phyloP scores from a whole-genome alignment of 2,888 invertebrate genomes.

The Andrena dorsata region DNA sequence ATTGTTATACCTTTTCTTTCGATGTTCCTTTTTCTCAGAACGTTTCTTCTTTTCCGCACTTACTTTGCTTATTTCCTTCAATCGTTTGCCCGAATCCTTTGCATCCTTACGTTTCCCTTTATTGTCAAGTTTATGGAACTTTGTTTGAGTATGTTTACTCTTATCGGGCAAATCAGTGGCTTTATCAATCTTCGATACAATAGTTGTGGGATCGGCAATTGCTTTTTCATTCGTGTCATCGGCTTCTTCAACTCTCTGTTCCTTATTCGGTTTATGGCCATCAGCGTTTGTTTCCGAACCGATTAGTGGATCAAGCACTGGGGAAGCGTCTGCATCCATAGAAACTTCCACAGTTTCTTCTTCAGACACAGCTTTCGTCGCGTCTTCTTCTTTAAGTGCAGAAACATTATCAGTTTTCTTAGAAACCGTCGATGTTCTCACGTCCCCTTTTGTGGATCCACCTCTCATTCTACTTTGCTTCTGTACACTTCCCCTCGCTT shows the following conservation, averaged over 20 bases:
- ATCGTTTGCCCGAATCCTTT: not conserved
- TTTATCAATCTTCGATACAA: constrained; percentile 37
- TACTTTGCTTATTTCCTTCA: not conserved
- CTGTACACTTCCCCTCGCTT: not conserved
- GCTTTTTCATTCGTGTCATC: not conserved
- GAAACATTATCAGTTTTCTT: constrained; percentile 21
- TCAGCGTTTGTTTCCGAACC: not conserved
- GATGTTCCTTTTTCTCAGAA: not conserved
- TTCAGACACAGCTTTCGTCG: constrained; percentile 7
- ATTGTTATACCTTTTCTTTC: constrained; percentile 2
- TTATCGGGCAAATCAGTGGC: constrained; percentile 29
- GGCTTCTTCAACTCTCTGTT: not conserved
- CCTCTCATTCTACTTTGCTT: not conserved
- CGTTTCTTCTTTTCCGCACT: not conserved
- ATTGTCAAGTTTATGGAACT: constrained; percentile 18
- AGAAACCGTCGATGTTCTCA: not conserved
- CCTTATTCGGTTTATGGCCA: not conserved
- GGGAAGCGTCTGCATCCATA: not conserved
- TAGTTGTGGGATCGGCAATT: not conserved
- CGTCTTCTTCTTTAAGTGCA: not conserved
- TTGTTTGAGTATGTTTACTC: constrained; percentile 45
- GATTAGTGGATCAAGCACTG: constrained; percentile 53
- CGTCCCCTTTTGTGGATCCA: not conserved
- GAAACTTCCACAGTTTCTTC: constrained; percentile 20
- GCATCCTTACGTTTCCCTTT: not conserved